Percentiles rank a stretch among this genome's conserved stretches.
phyloP scores from a whole-genome alignment of 2,113 vertebrate species.

The Chrysemys picta region DNA sequence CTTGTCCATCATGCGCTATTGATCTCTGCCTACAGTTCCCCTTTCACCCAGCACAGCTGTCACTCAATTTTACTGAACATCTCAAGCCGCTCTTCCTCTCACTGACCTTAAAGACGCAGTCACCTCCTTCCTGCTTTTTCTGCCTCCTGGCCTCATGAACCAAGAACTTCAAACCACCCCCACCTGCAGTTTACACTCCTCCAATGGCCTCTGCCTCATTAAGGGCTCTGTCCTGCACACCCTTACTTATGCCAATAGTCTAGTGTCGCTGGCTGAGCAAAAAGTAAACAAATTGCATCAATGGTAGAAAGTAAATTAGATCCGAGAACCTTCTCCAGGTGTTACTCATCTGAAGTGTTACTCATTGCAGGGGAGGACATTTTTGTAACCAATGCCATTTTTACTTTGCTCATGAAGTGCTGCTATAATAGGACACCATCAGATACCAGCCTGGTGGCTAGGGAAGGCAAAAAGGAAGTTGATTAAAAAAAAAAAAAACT shows the following conservation, averaged over 20 bases:
- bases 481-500: neutral
- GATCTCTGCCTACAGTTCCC: neutral
- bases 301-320: neutral
- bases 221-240: neutral
- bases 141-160: neutral
- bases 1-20: neutral
- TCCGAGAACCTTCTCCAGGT: neutral
- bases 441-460: neutral
- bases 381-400: neutral
- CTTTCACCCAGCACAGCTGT: accelerated
- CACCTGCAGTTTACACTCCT: neutral
- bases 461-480: conserved; percentile 2
- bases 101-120: neutral
- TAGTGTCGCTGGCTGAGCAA: neutral
- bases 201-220: neutral
- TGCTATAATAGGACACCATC: neutral
- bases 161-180: accelerated
- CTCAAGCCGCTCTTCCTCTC: neutral
- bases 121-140: neutral
- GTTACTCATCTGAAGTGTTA: neutral
- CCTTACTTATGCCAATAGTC: neutral
- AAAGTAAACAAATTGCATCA: neutral
- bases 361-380: neutral
- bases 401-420: neutral
- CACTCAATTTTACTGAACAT: accelerated